Evolutionary conservation across 2,888 invertebrate genomes (phyloP).

Genomic region (Morpho achilles): DNA sequence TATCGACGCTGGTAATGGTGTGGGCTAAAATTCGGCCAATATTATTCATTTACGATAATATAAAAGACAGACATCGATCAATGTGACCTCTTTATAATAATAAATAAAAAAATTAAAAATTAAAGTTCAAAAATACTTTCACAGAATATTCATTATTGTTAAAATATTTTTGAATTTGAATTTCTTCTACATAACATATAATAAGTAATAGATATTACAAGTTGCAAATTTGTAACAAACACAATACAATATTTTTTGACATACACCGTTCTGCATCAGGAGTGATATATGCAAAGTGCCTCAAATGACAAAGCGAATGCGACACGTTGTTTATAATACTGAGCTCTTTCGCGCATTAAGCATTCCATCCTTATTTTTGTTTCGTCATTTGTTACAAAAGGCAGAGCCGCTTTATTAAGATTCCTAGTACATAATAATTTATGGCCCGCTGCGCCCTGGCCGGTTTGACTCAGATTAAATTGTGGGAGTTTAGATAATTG

Average conservation of each 20-base stretch:
- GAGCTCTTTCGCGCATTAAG: constrained; percentile 48
- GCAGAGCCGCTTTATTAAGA: constrained; percentile 65
- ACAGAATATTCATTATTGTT: no score
- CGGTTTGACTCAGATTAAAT: constrained; percentile 55
- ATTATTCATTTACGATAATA: no score
- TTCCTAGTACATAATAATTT: constrained; percentile 66
- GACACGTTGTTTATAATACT: constrained; percentile 36
- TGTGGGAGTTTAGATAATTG: constrained; percentile 47
- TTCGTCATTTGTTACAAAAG: constrained; percentile 72
- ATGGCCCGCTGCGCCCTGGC: constrained; percentile 44
- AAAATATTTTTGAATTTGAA: no score
- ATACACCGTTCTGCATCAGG: constrained; percentile 6
- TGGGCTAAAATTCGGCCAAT: no score
- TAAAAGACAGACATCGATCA: no score
- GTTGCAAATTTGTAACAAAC: no score
- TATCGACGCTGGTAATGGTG: no score
- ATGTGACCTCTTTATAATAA: no score
- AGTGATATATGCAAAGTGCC: constrained; percentile 16
- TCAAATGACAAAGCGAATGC: constrained; percentile 31
- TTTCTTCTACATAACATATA: not conserved
- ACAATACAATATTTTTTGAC: not conserved
- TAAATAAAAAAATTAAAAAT: no score
- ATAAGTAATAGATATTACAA: not conserved
- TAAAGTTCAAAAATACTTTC: no score
- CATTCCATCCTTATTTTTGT: constrained; percentile 68